Evolutionary conservation across 2,113 vertebrate species (phyloP), one percentile per base, ranked within the genome.

Genomic region (Protobothrops flavoviridis): DNA sequence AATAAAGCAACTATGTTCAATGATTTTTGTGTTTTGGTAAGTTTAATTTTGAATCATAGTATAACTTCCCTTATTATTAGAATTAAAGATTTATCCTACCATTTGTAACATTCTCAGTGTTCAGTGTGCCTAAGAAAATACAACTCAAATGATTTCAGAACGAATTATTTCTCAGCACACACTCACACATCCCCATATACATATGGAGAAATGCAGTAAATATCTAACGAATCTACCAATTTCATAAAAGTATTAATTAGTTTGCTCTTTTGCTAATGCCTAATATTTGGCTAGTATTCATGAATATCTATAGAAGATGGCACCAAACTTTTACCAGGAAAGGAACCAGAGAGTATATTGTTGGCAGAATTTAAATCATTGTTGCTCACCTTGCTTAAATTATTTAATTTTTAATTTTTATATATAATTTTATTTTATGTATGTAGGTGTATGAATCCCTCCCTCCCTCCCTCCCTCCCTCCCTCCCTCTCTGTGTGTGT

Each of bases 361-460:
- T 55, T 88, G n/a, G 13, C 50, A 1, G 52, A n/a, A 15, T 10
- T n/a, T 87, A 87, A 48, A 5, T 43, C 89, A 95, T 95, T 94
- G 8, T 87, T 91, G 89, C 91, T 94, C 92, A 92, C 1, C 29
- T 92, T 15, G 10, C 91, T 96, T 96, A 95, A 59, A 85, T 43
- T 43, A 53, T 93, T 55, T 81, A 94, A 91, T 12, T 95, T 92
- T 50, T 48, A 48, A 48, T 48, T 48, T 64, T 69, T 69, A n/a
- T 69, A 53, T 93, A 59, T 86, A 93, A 90, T 12, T 95, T 93
- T 53, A 13, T 88, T 94, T 33, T 50, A 50, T 52, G 86, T 50
- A 24, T 86, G 45, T 26, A 45, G 0, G 33, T 85, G 15, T 39
- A 13, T 85, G 74, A 57, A 0, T 8, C 56, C 23, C 56, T 57